Evolutionary conservation across 2,797 vertebrate species (phyloP).

Genomic region (Miichthys miiuy): DNA sequence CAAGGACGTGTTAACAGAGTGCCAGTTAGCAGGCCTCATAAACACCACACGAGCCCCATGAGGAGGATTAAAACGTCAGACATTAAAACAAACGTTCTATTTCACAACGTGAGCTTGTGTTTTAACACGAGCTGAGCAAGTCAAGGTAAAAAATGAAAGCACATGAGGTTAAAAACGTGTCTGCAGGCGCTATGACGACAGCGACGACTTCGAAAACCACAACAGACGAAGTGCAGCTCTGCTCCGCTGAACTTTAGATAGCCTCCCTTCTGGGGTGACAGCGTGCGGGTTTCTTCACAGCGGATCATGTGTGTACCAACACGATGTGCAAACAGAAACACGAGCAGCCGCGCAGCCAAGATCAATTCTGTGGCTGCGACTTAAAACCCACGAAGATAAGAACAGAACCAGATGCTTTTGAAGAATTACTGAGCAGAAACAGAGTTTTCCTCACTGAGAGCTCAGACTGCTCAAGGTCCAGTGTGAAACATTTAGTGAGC

Average conservation of each 20-base stretch:
- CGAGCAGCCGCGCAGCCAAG: not conserved
- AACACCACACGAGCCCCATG: not conserved
- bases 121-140: not conserved
- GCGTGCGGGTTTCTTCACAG: not conserved
- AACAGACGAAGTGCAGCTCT: slow-evolving; percentile 1
- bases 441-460: too few species aligned
- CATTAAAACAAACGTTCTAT: not conserved
- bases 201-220: slow-evolving; percentile 10
- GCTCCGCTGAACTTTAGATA: slow-evolving; percentile 26
- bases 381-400: not conserved
- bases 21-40: not conserved
- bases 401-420: not conserved
- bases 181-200: slow-evolving; percentile 7
- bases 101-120: not conserved
- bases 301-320: not conserved
- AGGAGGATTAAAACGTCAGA: not conserved
- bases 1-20: slow-evolving; percentile 5
- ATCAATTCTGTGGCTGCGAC: not conserved
- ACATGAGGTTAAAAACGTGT: not conserved
- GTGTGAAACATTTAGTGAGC: too few species aligned
- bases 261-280: not conserved
- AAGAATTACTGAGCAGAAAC: not conserved
- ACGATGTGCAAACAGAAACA: not conserved
- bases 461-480: too few species aligned
- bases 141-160: not conserved